Evolutionary conservation across 53 echinoderm and acorn worm genomes (phyloP).

Genomic region (Pentamera pediparva): DNA sequence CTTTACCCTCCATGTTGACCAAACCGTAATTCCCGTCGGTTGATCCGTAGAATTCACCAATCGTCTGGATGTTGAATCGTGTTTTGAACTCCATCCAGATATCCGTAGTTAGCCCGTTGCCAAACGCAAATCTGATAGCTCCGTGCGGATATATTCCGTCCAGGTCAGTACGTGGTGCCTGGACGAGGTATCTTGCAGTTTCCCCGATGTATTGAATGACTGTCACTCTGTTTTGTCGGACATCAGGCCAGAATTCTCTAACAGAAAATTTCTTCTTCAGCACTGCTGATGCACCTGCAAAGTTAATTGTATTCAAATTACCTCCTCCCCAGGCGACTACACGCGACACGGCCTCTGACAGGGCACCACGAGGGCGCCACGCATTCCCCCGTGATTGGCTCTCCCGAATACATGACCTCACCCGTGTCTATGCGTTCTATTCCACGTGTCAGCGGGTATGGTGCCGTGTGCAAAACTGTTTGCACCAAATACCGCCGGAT

Average conservation of each 20-base stretch:
- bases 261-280: constrained; percentile 67
- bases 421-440: too few relatives aligned
- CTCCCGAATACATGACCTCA: too few relatives aligned
- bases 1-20: constrained; percentile 53
- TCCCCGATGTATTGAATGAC: constrained; percentile 85
- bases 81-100: constrained; percentile 77
- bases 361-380: too few relatives aligned
- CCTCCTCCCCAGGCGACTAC: too few relatives aligned
- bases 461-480: too few relatives aligned
- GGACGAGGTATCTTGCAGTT: constrained; percentile 47
- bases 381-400: too few relatives aligned
- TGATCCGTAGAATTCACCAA: constrained; percentile 76
- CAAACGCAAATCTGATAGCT: constrained; percentile 55
- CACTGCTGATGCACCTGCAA: constrained; percentile 52
- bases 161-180: constrained; percentile 8
- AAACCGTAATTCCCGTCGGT: constrained; percentile 65
- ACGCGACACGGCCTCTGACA: too few relatives aligned
- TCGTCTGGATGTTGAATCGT: constrained; percentile 61
- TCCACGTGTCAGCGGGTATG: too few relatives aligned
- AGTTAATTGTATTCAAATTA: neutral
- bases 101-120: constrained; percentile 69
- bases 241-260: constrained; percentile 72
- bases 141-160: constrained; percentile 22
- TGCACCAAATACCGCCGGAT: too few relatives aligned
- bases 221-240: constrained; percentile 58